Percentiles rank a stretch among this genome's conserved stretches.
These are phyloP conservation scores for Oreochromis niloticus DNA, from an alignment of 2,113 vertebrate genomes.

Conservation along the genomic window DNA sequence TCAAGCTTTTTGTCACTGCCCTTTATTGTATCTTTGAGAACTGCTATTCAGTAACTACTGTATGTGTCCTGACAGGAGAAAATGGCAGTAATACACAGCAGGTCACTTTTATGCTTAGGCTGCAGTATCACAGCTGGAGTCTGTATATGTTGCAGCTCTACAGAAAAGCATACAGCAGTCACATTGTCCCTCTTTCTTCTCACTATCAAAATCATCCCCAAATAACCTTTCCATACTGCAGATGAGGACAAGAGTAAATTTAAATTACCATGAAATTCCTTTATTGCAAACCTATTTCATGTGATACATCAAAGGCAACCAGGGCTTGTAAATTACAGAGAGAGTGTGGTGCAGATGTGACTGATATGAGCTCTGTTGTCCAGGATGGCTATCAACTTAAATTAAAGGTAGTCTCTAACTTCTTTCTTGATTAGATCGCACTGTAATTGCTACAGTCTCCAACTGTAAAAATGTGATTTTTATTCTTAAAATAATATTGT, in stretches of 20 bases:
- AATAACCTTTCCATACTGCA: constrained; percentile 10
- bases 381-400: constrained; percentile 38
- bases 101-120: constrained; percentile 21
- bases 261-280: constrained; percentile 34
- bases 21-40: neutral
- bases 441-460: constrained; percentile 34
- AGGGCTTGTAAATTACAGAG: neutral
- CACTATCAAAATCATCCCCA: neutral
- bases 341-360: neutral
- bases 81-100: neutral
- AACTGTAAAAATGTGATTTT: constrained; percentile 3
- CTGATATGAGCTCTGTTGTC: constrained; percentile 10
- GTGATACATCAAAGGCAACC: constrained; percentile 26
- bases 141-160: neutral
- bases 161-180: neutral
- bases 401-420: constrained; percentile 20
- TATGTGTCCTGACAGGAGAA: neutral
- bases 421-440: constrained; percentile 38
- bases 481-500: constrained; percentile 1
- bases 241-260: neutral
- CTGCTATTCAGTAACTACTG: neutral
- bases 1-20: neutral
- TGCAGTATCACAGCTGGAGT: constrained; percentile 3
- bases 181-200: neutral
- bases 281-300: constrained; percentile 21